Base-by-base conservation (phyloP, 2,888 invertebrate species). In the Gibbula magus region DNA sequence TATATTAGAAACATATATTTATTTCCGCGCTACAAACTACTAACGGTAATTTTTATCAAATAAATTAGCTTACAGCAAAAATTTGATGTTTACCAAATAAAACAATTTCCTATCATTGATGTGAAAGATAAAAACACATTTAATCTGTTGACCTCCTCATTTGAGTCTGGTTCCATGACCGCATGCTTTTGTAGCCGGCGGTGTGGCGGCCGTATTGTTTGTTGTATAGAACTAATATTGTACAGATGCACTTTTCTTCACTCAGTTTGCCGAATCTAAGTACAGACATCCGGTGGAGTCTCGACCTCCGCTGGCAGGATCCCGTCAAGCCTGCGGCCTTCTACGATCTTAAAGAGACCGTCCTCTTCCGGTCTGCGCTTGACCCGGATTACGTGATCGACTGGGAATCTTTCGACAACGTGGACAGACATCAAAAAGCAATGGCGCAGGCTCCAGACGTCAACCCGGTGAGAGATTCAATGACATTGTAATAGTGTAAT, bases 221-320 rank as follows among this genome's bases (percentile, higher is more conserved):
- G 35, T 45, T 32, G 32, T 35, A 2, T 35, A 0, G 39, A n/a
- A 5, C 7, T 5, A 20, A 51, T 16, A n/a, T 22, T 25, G 3
- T 18, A 52, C 25, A 52, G 16, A 13, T 20, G 4, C 45, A 22
- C 5, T 20, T n/a, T 77, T 10, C 39, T 66, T n/a, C n/a, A n/a
- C 32, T 32, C 35, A 91, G 91, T 78, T 78, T 90, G 51, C 82
- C 84, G 73, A 91, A 91, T 82, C 7, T 82, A 52, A 89, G 90
- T 13, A 83, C 89, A 53, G 84, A 85, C 13, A 88, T 91, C 45
- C 86, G 91, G 18, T 91, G 91, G 91, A 89, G 89, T 79, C 75
- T 91, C 10, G 91, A 91, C 82, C 82, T 91, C 10, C 84, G 91
- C 16, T 91, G 90, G 90, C 89, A 90, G 80, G 81, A 78, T 0